Base-by-base conservation (phyloP, 2,113 vertebrate species). In the Zosterops hypoxanthus region DNA sequence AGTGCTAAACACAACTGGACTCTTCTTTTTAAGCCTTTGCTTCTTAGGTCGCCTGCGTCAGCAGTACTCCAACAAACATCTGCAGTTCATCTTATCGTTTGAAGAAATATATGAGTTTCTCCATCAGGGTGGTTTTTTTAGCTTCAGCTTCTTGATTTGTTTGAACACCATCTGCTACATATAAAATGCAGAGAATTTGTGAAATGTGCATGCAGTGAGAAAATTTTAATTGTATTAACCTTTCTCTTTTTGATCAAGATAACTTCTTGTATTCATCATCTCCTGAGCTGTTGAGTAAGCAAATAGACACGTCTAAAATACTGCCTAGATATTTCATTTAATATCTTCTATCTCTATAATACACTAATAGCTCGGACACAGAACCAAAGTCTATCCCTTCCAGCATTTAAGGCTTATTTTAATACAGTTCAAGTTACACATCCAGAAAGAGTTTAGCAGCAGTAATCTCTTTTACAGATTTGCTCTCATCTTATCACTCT, bases 51-150 rank as follows among this genome's bases (percentile, higher is more conserved):
- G 97, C 97, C 97, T 94, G 97, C 97, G 94, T 98, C 97, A 98
- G 97, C 98, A 97, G 97, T 73, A 97, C 98, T 97, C 98, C 98
- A 93, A 93, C 98, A 97, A 98, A 99, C 99, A 99, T 99, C 99
- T 99, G 99, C 91, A 98, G 97, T 96, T 98, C 98, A 98, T 99
- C 98, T 98, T 97, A 98, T 97, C 92, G 97, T 99, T 99, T 98
- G 98, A 99, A 98, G 98, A 99, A 98, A 98, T 98, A 97, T 98
- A 98, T 98, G 98, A 98, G 98, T 98, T 98, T 97, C 96, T 98
- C 97, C 97, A 96, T 96, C 96, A 97, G 96, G 88, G 97, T 96
- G 96, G 65, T 96, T 96, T 86, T 98, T 97, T 97, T 96, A 97
- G 95, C 97, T 97, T 98, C 98, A 97, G 97, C 98, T 98, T 97